A percentile compares a stretch with the other conserved stretches of the same genome.
These are phyloP conservation scores for Hoplostethus atlanticus DNA, from an alignment of 2,797 vertebrate genomes.

Conservation along the genomic window DNA sequence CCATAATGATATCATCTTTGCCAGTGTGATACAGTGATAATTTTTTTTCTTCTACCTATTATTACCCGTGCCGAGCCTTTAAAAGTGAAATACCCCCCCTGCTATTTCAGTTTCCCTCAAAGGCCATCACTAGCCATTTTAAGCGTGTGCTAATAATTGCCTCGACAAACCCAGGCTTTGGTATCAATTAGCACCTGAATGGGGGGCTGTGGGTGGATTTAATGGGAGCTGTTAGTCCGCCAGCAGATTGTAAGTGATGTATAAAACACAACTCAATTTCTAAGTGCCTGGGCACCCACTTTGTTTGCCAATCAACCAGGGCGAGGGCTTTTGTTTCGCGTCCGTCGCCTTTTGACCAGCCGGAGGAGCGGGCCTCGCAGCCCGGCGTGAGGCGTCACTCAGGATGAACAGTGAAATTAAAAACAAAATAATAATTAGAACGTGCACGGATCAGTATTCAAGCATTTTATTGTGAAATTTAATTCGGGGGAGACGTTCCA, in stretches of 20 bases:
- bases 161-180: slow-evolving; percentile 94
- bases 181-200: slow-evolving; percentile 97
- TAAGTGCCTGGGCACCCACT: slow-evolving; percentile 64
- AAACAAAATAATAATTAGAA: slow-evolving; percentile 39
- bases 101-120: slow-evolving; percentile 89
- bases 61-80: slow-evolving; percentile 93
- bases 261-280: slow-evolving; percentile 74
- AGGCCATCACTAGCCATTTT: slow-evolving; percentile 95
- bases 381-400: slow-evolving; percentile 67
- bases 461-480: slow-evolving; percentile 52
- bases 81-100: slow-evolving; percentile 92
- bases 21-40: slow-evolving; percentile 92
- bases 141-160: slow-evolving; percentile 96
- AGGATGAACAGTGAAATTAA: slow-evolving; percentile 26
- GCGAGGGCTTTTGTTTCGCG: slow-evolving; percentile 64
- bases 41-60: slow-evolving; percentile 87
- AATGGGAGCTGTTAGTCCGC: slow-evolving; percentile 91
- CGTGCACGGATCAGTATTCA: slow-evolving; percentile 50
- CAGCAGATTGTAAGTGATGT: slow-evolving; percentile 79
- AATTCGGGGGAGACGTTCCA: background rate
- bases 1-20: slow-evolving; percentile 91
- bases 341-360: slow-evolving; percentile 66
- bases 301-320: slow-evolving; percentile 71
- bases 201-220: slow-evolving; percentile 88
- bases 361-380: slow-evolving; percentile 69